Evolutionary conservation across 1,140 invertebrate species (phyloP).

Genomic region (Zophobas morio): DNA sequence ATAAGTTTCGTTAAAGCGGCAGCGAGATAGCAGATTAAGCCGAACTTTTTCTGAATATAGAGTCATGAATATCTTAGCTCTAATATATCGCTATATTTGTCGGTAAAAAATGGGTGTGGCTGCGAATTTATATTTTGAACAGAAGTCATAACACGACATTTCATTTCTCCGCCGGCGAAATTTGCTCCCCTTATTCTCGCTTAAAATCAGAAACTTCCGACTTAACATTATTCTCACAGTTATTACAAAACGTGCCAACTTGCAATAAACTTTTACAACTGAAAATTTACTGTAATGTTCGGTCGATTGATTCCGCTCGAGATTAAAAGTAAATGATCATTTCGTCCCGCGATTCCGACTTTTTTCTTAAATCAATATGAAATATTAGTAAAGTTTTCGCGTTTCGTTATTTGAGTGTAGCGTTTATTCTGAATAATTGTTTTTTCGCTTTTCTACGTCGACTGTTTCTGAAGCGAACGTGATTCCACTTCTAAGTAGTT

Average conservation of each 20-base stretch:
- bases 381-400: slow-evolving; percentile 5
- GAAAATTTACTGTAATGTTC: slow-evolving; percentile 1
- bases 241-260: not conserved
- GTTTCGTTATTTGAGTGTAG: slow-evolving; percentile 5
- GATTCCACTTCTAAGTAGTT: slow-evolving; percentile 18
- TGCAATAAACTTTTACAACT: not conserved
- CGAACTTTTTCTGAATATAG: not conserved
- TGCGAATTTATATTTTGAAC: not conserved
- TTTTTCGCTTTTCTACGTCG: slow-evolving; percentile 22
- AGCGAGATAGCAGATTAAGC: slow-evolving; percentile 1
- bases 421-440: slow-evolving; percentile 30
- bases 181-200: not conserved
- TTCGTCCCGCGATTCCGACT: not conserved
- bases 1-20: slow-evolving; percentile 21
- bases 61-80: slow-evolving; percentile 2
- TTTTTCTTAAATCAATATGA: not conserved
- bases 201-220: not conserved
- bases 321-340: not conserved
- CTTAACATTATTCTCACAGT: not conserved
- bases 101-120: not conserved
- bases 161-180: not conserved
- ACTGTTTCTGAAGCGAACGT: slow-evolving; percentile 8
- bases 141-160: not conserved
- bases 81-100: not conserved
- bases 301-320: not conserved